Conservation (phyloP, 2,113 vertebrate species). For the Catharus minimus region DNA sequence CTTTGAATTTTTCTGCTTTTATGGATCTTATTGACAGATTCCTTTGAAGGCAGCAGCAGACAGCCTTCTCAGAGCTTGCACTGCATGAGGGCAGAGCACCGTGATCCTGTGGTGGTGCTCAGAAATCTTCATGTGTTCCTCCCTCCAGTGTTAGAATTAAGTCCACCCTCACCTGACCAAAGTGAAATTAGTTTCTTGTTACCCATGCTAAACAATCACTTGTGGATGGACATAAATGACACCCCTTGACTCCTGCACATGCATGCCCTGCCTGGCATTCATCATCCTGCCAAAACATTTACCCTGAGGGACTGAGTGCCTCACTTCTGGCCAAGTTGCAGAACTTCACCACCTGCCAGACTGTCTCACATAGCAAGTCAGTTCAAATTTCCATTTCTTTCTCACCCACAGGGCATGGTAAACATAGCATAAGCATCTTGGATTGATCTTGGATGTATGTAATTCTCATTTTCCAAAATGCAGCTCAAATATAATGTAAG, state of each 20-base stretch:
- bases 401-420: not conserved
- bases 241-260: not conserved
- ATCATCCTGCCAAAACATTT: not conserved
- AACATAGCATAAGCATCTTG: not conserved
- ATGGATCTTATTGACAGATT: not conserved
- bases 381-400: not conserved
- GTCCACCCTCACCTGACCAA: not conserved
- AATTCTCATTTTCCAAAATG: not conserved
- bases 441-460: not conserved
- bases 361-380: not conserved
- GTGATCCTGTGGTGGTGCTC: not conserved
- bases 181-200: not conserved
- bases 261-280: not conserved
- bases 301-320: not conserved
- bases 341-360: not conserved
- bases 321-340: not conserved
- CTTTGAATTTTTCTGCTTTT: not conserved
- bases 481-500: not conserved
- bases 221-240: not conserved
- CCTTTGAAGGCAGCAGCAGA: not conserved
- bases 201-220: not conserved
- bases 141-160: fast-evolving
- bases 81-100: not conserved
- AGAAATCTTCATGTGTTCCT: not conserved
- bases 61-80: not conserved